Evolutionary conservation across 2,888 invertebrate genomes (phyloP), one percentile per base, ranked within the genome.

Genomic region (Eucriotettix oculatus): DNA sequence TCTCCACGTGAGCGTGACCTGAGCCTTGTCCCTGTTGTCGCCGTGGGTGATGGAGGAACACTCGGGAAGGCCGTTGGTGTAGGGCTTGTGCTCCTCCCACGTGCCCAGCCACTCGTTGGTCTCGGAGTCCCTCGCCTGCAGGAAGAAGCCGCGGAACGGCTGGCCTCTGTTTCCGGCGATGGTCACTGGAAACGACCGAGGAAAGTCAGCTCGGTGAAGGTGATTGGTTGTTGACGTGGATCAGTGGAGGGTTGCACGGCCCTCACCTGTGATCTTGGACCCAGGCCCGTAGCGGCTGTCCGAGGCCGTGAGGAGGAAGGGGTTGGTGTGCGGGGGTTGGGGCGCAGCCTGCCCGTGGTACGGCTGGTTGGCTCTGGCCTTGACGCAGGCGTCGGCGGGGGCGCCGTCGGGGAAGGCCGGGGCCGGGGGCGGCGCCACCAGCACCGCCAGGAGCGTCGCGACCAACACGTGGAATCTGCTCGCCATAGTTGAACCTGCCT

Each of bases 21-120:
- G 79, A 62, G 82, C 74, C 71, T 90, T 89, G 66, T 84, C 84
- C 60, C 81, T 78, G 10, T 86, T 85, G 71, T 88, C 87, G 0
- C 83, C 85, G 70, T 89, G 89, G 7, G 89, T 90, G 67, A 88
- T 81, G 57, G 87, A 83, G 56, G 87, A 81, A 70, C 89, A 90
- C 72, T 89, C 89, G 0, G 86, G 83, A 68, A 87, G 86, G 7
- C 81, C 76, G 66, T 85, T 88, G 3, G 87, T 86, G 70, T 88
- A 87, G 1, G 84, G 81, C 0, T 85, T 82, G 42, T 10, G 55
- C 65, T 82, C 79, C 63, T 82, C 79, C 85, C 86, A 89, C 52
- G 79, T 75, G 3, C 89, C 89, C 56, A 88, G 76, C 89, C 89
- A 90, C 63, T 83, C 78, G 69, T 87, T 79, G 0, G 82, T 80